Evolutionary conservation across 2,888 invertebrate species (phyloP).

Genomic region (Epinotia nisella): DNA sequence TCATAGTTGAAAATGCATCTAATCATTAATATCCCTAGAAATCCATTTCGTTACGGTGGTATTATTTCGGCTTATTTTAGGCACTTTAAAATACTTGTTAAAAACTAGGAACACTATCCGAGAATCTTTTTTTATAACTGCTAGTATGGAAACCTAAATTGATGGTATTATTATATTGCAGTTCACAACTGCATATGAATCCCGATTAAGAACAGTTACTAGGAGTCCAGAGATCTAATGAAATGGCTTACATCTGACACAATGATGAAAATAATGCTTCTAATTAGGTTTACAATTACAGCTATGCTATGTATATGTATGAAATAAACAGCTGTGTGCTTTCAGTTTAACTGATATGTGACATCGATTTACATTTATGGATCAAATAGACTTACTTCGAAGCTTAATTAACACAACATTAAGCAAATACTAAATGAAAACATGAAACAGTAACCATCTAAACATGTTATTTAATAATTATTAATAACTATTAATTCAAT

Average conservation of each 20-base stretch:
- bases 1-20: background rate
- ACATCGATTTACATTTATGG: slow-evolving; percentile 8
- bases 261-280: background rate
- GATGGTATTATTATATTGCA: too few species aligned
- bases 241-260: background rate
- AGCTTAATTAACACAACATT: background rate
- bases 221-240: background rate
- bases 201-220: too few species aligned
- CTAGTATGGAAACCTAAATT: too few species aligned
- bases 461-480: background rate
- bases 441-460: background rate
- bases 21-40: too few species aligned
- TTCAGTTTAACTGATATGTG: slow-evolving; percentile 22
- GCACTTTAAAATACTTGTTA: slow-evolving; percentile 2
- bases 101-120: background rate
- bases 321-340: background rate
- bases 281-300: background rate
- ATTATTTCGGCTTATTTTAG: background rate
- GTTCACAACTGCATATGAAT: too few species aligned
- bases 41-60: background rate
- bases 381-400: background rate
- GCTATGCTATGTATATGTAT: background rate
- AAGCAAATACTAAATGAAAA: slow-evolving; percentile 12
- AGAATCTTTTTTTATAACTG: too few species aligned
- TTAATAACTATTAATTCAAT: background rate